Conservation (phyloP, 2,888 invertebrate genomes). For the Drosophila eohydei region DNA sequence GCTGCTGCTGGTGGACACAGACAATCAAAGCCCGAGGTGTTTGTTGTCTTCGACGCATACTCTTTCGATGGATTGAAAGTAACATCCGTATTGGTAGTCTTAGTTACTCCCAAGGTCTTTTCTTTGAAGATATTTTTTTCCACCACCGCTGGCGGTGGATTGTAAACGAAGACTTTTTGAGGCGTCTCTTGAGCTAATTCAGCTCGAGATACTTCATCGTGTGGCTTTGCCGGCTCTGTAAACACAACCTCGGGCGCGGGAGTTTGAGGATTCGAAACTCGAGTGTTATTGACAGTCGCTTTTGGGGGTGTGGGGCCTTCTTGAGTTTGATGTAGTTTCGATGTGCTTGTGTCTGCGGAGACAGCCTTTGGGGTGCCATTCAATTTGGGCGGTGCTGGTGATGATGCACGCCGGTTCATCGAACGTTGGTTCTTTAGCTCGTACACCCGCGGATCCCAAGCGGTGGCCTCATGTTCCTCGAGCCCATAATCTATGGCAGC, state of each 20-base stretch:
- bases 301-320: no score
- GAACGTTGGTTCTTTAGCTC: conserved; percentile 7
- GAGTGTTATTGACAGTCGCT: no score
- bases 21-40: conserved; percentile 37
- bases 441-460: conserved; percentile 27
- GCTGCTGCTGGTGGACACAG: neutral
- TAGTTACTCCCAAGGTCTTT: neutral
- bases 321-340: neutral
- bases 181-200: neutral
- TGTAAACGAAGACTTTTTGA: neutral
- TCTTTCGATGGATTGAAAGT: conserved; percentile 55
- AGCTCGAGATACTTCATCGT: neutral
- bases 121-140: neutral
- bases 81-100: conserved; percentile 53
- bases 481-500: conserved; percentile 44
- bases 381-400: neutral
- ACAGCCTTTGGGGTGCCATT: neutral
- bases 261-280: neutral
- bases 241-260: neutral
- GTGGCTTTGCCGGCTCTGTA: neutral
- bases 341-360: neutral
- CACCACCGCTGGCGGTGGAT: neutral
- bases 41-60: conserved; percentile 60
- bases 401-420: neutral
- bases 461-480: conserved; percentile 35